These are phyloP conservation scores for Probosciger aterrimus DNA, from an alignment of 2,113 vertebrate species.

Conservation along the genomic window DNA sequence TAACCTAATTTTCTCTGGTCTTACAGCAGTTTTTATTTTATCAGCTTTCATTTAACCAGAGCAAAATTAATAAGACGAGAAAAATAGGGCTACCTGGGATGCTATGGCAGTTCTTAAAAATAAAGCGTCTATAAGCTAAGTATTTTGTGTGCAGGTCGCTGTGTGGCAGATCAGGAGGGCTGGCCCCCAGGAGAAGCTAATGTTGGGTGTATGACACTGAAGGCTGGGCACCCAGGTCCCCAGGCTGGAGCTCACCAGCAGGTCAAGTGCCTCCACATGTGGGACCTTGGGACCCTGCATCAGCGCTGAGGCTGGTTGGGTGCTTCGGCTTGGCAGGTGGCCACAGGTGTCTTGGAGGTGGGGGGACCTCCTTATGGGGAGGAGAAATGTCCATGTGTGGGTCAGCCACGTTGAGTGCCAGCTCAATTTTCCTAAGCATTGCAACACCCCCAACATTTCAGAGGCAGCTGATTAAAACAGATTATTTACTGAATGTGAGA, in stretches of 20 bases:
- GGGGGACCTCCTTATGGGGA: neutral
- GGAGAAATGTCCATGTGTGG: rapidly evolving
- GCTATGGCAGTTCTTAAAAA: neutral
- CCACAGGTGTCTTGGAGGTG: rapidly evolving
- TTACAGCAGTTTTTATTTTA: slow-evolving; percentile 29
- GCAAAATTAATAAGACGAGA: neutral
- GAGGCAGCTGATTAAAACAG: neutral
- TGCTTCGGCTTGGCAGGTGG: rapidly evolving
- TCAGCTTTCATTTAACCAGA: slow-evolving; percentile 1
- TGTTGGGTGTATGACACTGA: neutral
- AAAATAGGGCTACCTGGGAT: neutral
- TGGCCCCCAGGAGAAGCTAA: neutral
- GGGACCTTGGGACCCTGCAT: too few species aligned
- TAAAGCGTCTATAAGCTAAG: neutral
- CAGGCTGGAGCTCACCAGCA: neutral
- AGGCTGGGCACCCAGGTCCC: too few species aligned
- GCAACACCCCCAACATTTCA: neutral
- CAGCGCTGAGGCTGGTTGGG: rapidly evolving
- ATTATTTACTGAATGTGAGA: neutral
- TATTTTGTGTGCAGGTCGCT: neutral
- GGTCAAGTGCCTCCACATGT: rapidly evolving
- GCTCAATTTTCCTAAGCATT: neutral
- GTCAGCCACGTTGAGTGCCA: neutral
- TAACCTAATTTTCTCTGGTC: slow-evolving; percentile 36
- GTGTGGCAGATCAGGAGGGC: neutral